Percentiles rank a stretch among this genome's conserved stretches.
Conservation (phyloP, 2,113 vertebrate genomes). For the Muntiacus reevesi region DNA sequence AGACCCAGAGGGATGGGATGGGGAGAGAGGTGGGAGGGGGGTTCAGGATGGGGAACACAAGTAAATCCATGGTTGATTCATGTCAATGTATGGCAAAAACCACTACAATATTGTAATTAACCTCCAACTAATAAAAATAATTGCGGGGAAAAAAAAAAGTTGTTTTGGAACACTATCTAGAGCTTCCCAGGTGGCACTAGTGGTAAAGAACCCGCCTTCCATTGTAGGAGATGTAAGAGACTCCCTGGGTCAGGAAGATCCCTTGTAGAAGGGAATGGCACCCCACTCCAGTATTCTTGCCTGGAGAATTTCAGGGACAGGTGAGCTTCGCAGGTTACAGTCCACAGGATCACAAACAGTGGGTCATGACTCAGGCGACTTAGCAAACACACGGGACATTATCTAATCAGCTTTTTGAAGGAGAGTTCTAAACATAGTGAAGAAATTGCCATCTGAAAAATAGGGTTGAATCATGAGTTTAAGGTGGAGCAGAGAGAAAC, state of each 20-base stretch:
- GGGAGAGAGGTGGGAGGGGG: no score
- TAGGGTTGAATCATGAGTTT: not conserved
- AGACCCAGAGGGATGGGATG: no score
- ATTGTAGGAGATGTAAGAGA: not conserved
- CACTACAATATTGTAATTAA: no score
- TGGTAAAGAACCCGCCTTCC: not conserved
- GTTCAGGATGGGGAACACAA: no score
- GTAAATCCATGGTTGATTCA: no score
- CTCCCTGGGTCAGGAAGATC: not conserved
- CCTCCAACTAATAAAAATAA: no score
- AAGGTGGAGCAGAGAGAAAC: not conserved
- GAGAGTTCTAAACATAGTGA: not conserved
- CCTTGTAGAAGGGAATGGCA: not conserved
- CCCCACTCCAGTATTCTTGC: not conserved
- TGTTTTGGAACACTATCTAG: not conserved
- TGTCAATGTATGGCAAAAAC: no score
- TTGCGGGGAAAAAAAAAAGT: not conserved
- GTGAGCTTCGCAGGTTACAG: not conserved
- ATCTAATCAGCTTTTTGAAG: not conserved
- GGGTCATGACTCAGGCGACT: not conserved
- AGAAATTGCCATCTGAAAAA: not conserved
- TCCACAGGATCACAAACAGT: not conserved
- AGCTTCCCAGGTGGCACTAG: not conserved
- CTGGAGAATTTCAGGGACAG: not conserved
- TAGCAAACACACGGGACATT: not conserved